Evolutionary conservation across 2,797 vertebrate genomes (phyloP).

Genomic region (Poecilia gillii): DNA sequence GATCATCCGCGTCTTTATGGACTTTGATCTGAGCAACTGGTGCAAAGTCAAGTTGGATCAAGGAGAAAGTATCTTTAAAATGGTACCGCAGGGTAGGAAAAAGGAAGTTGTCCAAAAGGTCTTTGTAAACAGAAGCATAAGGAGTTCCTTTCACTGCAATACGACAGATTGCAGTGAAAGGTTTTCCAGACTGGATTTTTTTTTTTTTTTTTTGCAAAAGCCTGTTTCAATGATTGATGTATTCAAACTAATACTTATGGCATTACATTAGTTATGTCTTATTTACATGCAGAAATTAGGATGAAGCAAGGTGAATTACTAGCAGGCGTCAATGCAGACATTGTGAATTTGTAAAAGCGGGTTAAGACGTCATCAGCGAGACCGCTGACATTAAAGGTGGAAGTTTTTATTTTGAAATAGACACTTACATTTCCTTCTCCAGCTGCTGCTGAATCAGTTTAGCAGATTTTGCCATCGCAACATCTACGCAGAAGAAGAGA

Average conservation of each 20-base stretch:
- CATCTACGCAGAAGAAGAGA: constrained; percentile 78
- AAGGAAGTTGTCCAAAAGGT: background rate
- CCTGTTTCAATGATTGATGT: background rate
- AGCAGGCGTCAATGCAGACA: background rate
- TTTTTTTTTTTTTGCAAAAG: too few relatives aligned
- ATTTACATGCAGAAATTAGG: background rate
- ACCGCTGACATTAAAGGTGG: background rate
- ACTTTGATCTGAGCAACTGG: background rate
- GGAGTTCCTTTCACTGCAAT: background rate
- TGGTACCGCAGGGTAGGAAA: background rate
- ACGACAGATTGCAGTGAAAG: too few relatives aligned
- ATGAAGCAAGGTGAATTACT: background rate
- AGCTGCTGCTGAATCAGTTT: constrained; percentile 97
- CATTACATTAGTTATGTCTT: background rate
- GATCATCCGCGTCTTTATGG: background rate
- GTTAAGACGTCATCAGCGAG: background rate
- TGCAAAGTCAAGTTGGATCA: background rate
- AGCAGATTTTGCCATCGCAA: constrained; percentile 96
- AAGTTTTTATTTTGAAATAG: background rate
- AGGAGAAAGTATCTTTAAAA: background rate
- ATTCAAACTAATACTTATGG: background rate
- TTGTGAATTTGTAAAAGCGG: background rate
- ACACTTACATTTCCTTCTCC: constrained; percentile 97
- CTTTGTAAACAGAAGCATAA: background rate
- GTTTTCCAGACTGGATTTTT: background rate